Evolutionary conservation across 2,797 vertebrate species (phyloP).

Genomic region (Malurus splendens): DNA sequence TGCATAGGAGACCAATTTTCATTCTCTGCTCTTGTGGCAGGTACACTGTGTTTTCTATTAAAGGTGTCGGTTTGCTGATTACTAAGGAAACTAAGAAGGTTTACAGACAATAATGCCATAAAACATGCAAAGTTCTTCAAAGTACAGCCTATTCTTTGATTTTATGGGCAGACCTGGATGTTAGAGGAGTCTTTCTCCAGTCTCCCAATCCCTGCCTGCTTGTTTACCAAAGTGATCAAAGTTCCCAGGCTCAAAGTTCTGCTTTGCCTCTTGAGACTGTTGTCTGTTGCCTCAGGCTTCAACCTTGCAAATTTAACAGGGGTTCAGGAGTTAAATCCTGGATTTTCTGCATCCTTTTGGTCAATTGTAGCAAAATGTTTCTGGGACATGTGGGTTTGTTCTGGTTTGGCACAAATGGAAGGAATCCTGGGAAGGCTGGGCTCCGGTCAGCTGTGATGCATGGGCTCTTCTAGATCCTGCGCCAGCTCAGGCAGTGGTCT

Average conservation of each 20-base stretch:
- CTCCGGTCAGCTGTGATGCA: background rate
- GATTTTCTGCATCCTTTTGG: background rate
- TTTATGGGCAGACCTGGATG: slow-evolving; percentile 16
- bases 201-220: background rate
- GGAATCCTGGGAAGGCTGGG: background rate
- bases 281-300: background rate
- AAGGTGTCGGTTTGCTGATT: background rate
- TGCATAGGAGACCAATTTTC: slow-evolving; percentile 51
- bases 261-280: background rate
- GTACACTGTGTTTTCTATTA: background rate
- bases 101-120: slow-evolving; percentile 50
- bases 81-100: slow-evolving; percentile 3
- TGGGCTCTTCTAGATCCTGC: background rate
- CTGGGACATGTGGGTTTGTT: background rate
- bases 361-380: background rate
- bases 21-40: background rate
- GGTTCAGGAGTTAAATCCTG: background rate
- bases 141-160: slow-evolving; percentile 2
- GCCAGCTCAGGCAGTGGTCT: background rate
- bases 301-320: background rate
- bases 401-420: background rate
- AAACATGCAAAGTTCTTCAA: slow-evolving; percentile 36
- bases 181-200: background rate
- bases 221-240: background rate
- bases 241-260: slow-evolving; percentile 7